Evolutionary conservation across 2,113 vertebrate species (phyloP).

Genomic region (Lagopus muta): DNA sequence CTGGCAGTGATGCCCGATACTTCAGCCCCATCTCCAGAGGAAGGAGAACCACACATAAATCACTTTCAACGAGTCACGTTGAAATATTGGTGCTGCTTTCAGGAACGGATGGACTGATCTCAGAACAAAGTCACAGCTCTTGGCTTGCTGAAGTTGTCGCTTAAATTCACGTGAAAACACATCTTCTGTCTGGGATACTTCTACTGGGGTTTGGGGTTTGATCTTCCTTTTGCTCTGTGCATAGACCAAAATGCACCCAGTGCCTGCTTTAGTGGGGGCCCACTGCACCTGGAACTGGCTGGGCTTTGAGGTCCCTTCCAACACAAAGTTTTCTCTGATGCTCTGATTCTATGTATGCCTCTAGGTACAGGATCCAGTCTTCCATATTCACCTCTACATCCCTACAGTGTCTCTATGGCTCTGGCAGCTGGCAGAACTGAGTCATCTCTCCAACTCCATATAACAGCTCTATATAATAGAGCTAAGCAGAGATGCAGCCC

Average conservation of each 20-base stretch:
- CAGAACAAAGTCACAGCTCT: background rate
- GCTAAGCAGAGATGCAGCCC: background rate
- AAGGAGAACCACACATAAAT: background rate
- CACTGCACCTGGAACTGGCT: background rate
- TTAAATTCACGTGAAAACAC: background rate
- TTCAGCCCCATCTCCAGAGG: background rate
- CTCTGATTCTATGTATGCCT: background rate
- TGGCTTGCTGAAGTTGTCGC: background rate
- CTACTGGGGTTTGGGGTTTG: background rate
- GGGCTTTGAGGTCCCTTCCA: background rate
- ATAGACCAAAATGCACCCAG: background rate
- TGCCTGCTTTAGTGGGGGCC: background rate
- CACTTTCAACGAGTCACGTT: background rate
- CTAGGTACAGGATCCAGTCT: background rate
- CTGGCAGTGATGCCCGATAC: background rate
- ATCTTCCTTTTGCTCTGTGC: background rate
- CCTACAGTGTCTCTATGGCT: background rate
- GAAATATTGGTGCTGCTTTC: constrained; percentile 8
- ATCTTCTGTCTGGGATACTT: background rate
- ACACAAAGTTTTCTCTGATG: background rate
- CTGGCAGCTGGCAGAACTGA: background rate
- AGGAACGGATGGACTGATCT: background rate
- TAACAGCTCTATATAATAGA: background rate
- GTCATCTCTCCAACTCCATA: background rate
- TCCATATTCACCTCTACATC: background rate